These are phyloP conservation scores for Cylas formicarius DNA, from an alignment of 1,140 invertebrate species.

Conservation along the genomic window DNA sequence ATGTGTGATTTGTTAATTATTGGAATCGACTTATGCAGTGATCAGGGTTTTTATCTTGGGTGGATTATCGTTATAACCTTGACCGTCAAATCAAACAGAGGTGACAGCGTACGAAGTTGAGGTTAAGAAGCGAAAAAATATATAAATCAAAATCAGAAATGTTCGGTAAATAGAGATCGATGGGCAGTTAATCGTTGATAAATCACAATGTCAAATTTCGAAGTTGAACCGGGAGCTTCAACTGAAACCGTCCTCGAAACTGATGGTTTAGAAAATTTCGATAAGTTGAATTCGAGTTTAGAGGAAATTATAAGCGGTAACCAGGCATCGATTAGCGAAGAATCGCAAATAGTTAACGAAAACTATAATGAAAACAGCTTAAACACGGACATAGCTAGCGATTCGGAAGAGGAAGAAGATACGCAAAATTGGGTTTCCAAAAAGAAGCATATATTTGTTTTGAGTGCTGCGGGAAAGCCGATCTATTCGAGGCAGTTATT, in stretches of 20 bases:
- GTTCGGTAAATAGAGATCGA: no score
- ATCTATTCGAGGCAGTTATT: conserved; percentile 74
- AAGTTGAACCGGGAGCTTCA: conserved; percentile 45
- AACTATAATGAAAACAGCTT: conserved; percentile 43
- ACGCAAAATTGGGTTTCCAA: conserved; percentile 67
- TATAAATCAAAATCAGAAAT: no score
- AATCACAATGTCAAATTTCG: conserved; percentile 27
- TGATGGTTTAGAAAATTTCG: conserved; percentile 62
- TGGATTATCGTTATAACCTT: no score
- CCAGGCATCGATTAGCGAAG: conserved; percentile 38
- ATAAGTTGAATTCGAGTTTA: conserved; percentile 55
- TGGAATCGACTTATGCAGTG: no score
- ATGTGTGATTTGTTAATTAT: no score
- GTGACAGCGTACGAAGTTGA: no score
- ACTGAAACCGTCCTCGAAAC: conserved; percentile 59
- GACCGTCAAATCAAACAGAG: no score
- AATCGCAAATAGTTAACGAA: conserved; percentile 31
- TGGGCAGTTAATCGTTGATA: no score
- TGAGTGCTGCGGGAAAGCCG: conserved; percentile 92
- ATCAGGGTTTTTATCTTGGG: no score
- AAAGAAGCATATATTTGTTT: conserved; percentile 87
- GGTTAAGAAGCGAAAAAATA: no score
- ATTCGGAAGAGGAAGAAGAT: conserved; percentile 40
- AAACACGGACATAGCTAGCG: conserved; percentile 24
- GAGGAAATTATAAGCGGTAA: conserved; percentile 48